phyloP scores from a whole-genome alignment of 2,888 invertebrate genomes.

The Caenorhabditis imperialis region DNA sequence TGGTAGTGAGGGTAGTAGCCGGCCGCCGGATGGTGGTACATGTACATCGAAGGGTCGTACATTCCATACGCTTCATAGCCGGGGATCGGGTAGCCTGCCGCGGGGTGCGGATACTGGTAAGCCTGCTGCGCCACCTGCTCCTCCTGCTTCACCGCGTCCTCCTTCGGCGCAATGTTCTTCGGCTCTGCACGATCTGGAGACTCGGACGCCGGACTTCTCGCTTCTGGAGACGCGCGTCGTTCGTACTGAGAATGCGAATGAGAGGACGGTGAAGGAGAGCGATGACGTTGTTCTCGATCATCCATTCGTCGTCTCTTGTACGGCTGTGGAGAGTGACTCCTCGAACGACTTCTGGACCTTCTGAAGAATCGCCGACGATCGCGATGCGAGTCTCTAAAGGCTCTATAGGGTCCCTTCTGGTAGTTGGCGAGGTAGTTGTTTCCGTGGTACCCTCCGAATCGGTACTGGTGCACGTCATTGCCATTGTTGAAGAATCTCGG shows the following conservation, averaged over 20 bases:
- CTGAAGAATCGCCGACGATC: conserved; percentile 27
- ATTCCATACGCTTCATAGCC: conserved; percentile 21
- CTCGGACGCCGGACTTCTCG: too few species aligned
- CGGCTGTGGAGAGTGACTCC: conserved; percentile 22
- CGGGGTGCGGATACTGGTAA: not conserved
- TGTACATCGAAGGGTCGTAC: conserved; percentile 10
- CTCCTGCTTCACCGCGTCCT: not conserved
- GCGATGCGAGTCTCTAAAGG: conserved; percentile 23
- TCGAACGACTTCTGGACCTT: conserved; percentile 35
- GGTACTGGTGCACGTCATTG: conserved; percentile 42
- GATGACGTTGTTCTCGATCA: conserved; percentile 17
- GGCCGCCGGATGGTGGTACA: not conserved
- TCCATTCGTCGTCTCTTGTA: conserved; percentile 23
- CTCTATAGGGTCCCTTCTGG: not conserved
- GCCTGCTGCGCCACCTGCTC: not conserved
- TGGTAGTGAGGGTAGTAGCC: not conserved
- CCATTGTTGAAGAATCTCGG: conserved; percentile 45
- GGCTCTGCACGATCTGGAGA: not conserved
- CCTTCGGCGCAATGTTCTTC: not conserved
- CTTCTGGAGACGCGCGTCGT: too few species aligned
- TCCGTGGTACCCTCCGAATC: conserved; percentile 37
- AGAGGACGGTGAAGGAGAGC: conserved; percentile 5
- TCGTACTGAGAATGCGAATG: too few species aligned
- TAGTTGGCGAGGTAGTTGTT: conserved; percentile 38
- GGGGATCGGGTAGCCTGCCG: conserved; percentile 1